phyloP scores from a whole-genome alignment of 1,140 invertebrate species.

The Achroia grisella region DNA sequence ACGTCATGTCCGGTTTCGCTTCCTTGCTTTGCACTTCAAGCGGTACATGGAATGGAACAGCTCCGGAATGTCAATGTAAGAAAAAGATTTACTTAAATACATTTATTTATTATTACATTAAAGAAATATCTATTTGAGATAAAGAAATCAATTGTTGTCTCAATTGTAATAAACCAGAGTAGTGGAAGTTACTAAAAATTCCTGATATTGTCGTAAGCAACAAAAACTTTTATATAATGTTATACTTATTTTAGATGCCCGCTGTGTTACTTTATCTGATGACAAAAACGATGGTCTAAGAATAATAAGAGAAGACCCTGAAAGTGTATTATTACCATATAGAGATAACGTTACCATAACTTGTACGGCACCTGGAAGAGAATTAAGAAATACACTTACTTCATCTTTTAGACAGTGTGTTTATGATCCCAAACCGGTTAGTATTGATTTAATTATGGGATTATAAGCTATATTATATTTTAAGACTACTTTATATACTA shows the following conservation, averaged over 20 bases:
- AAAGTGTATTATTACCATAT: slow-evolving; percentile 89
- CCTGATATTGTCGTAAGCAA: background rate
- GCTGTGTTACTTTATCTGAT: slow-evolving; percentile 92
- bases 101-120: slow-evolving; percentile 5
- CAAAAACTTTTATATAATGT: background rate
- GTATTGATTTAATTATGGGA: slow-evolving; percentile 15
- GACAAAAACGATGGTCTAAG: slow-evolving; percentile 89
- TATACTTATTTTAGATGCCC: slow-evolving; percentile 79
- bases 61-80: slow-evolving; percentile 94
- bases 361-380: slow-evolving; percentile 85
- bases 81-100: too few relatives aligned
- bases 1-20: slow-evolving; percentile 89
- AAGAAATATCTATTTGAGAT: too few relatives aligned
- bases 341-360: slow-evolving; percentile 91
- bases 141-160: too few relatives aligned
- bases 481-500: too few relatives aligned
- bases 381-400: slow-evolving; percentile 85
- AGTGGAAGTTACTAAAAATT: background rate
- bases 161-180: too few relatives aligned
- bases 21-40: slow-evolving; percentile 90
- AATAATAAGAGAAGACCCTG: slow-evolving; percentile 83
- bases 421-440: slow-evolving; percentile 91
- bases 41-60: slow-evolving; percentile 95
- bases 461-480: too few relatives aligned
- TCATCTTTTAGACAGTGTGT: slow-evolving; percentile 94